Conservation (phyloP, 37 sponge, comb jelly and placozoan species). For the Cladorhizidae sp. region DNA sequence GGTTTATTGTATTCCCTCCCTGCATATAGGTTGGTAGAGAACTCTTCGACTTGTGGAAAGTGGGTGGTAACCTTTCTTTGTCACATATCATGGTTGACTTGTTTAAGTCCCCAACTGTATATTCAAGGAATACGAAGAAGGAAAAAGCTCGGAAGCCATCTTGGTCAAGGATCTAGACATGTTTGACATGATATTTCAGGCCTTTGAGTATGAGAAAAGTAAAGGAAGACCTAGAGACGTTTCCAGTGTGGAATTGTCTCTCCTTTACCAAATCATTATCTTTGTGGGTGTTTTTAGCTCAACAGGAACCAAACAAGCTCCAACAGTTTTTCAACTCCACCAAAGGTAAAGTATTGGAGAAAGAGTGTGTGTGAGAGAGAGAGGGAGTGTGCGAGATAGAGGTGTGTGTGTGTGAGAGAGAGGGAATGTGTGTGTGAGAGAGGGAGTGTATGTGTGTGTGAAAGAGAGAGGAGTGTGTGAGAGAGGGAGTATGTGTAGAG, state of each 20-base stretch:
- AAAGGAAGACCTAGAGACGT: background rate
- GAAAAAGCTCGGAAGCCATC: constrained; percentile 73
- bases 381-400: too few species aligned
- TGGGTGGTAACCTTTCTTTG: background rate
- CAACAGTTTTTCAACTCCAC: constrained; percentile 86
- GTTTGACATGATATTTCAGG: constrained; percentile 98
- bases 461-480: too few species aligned
- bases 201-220: constrained; percentile 92
- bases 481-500: too few species aligned
- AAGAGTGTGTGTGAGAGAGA: too few species aligned
- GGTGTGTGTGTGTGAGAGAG: too few species aligned
- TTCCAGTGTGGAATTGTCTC: background rate
- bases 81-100: background rate
- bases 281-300: constrained; percentile 29
- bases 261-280: background rate
- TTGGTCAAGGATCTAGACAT: constrained; percentile 89
- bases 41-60: constrained; percentile 64
- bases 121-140: constrained; percentile 82
- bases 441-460: too few species aligned
- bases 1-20: background rate
- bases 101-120: background rate
- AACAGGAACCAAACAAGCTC: constrained; percentile 36
- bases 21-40: constrained; percentile 58
- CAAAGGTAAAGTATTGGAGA: constrained; percentile 40
- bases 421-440: too few species aligned